Conservation (phyloP, 2,888 invertebrate genomes). For the Stenolophus ochropezus region DNA sequence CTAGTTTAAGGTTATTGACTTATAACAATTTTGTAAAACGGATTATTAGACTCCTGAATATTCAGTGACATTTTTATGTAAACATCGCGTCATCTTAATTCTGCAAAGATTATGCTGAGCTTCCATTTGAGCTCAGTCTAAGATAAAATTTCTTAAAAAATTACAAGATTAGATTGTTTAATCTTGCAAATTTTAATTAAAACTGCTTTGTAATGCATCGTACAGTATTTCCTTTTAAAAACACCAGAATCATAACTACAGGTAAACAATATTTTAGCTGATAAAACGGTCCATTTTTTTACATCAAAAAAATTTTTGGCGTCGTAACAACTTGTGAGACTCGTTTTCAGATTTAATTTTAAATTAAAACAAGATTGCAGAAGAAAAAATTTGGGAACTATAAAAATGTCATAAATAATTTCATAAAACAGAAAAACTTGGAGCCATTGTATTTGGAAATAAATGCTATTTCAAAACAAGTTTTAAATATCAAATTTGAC, state of each 20-base stretch:
- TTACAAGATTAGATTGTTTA: constrained; percentile 27
- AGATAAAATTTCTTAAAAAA: constrained; percentile 40
- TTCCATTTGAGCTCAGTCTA: constrained; percentile 4
- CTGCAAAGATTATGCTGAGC: constrained; percentile 19
- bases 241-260: background rate
- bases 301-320: background rate
- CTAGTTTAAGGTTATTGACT: constrained; percentile 22
- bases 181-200: constrained; percentile 6
- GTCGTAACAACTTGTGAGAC: background rate
- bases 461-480: constrained; percentile 7
- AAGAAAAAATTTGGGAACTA: background rate
- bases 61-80: constrained; percentile 8
- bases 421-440: background rate
- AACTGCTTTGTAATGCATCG: constrained; percentile 7
- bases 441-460: background rate
- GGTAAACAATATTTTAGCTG: background rate
- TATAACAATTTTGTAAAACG: background rate
- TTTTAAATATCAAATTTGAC: constrained; percentile 7
- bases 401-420: background rate
- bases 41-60: background rate
- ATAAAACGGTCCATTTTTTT: background rate
- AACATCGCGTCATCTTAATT: constrained; percentile 22
- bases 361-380: background rate
- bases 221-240: background rate
- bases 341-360: background rate